phyloP scores from a whole-genome alignment of 2,113 vertebrate genomes.

The Neotoma lepida region DNA sequence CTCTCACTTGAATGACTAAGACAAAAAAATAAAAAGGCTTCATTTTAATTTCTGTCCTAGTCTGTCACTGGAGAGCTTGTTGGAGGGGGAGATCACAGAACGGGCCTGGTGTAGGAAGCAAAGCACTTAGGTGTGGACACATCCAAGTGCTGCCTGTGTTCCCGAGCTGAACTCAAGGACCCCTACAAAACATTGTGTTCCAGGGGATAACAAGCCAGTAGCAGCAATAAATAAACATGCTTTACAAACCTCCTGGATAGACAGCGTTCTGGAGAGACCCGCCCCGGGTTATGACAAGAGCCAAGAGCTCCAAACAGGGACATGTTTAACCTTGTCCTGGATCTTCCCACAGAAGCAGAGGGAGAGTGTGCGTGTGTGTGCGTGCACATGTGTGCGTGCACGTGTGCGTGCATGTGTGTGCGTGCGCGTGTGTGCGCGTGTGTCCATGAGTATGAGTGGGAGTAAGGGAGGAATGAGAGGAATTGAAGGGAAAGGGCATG shows the following conservation, averaged over 20 bases:
- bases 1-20: constrained; percentile 68
- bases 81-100: constrained; percentile 29
- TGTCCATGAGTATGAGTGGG: too few relatives aligned
- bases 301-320: not conserved
- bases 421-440: not conserved
- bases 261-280: constrained; percentile 24
- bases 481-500: not conserved
- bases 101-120: constrained; percentile 29
- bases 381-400: not conserved
- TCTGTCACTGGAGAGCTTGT: constrained; percentile 36
- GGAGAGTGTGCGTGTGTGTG: not conserved
- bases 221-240: constrained; percentile 25
- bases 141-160: not conserved
- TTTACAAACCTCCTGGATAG: constrained; percentile 39
- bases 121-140: constrained; percentile 23
- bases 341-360: not conserved
- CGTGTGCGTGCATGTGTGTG: not conserved
- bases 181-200: constrained; percentile 36
- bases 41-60: constrained; percentile 49
- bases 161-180: not conserved
- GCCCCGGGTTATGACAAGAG: not conserved
- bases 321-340: not conserved
- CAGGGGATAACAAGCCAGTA: not conserved
- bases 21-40: constrained; percentile 16
- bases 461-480: not conserved